Evolutionary conservation across 37 sponge, comb jelly and placozoan genomes (phyloP), one percentile per base, ranked within the genome.

Genomic region (Eunapius fragilis): DNA sequence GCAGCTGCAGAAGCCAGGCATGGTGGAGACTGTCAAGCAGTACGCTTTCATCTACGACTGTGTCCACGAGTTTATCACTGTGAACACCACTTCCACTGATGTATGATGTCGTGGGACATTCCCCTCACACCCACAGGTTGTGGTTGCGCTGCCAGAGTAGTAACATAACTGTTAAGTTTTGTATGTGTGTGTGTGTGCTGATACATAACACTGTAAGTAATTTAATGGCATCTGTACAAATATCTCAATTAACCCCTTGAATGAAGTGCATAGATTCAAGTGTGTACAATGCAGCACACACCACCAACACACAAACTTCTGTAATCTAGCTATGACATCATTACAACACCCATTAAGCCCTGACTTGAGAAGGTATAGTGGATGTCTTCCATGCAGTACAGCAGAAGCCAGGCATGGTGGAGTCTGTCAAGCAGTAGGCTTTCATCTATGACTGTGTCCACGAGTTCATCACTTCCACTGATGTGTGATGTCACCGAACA

Each of bases 311-410:
- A n/a, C n/a, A n/a, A n/a, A n/a, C n/a, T n/a, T n/a, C n/a, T n/a
- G n/a, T n/a, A n/a, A n/a, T n/a, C n/a, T n/a, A n/a, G n/a, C n/a
- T n/a, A n/a, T n/a, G n/a, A n/a, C n/a, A n/a, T n/a, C n/a, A n/a
- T n/a, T n/a, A n/a, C n/a, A n/a, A n/a, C n/a, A n/a, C n/a, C n/a
- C n/a, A n/a, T n/a, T n/a, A n/a, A n/a, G n/a, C n/a, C n/a, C n/a
- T n/a, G 73, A 17, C 37, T 37, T n/a, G 93, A 93, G 79, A 82
- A 83, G 32, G 71, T 81, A 32, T n/a, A n/a, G 84, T 93, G 27
- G 93, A 93, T 33, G 83, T 93, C 17, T 89, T 93, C 75, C 90
- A 89, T 45, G 77, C 90, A 0, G 93, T 88, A 23, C 86, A 89
- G 38, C 90, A 93, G 79, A 48, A 87, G 22, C 90, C 93, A 7